Conservation (phyloP, 1,140 invertebrate species). For the Hirudo medicinalis region DNA sequence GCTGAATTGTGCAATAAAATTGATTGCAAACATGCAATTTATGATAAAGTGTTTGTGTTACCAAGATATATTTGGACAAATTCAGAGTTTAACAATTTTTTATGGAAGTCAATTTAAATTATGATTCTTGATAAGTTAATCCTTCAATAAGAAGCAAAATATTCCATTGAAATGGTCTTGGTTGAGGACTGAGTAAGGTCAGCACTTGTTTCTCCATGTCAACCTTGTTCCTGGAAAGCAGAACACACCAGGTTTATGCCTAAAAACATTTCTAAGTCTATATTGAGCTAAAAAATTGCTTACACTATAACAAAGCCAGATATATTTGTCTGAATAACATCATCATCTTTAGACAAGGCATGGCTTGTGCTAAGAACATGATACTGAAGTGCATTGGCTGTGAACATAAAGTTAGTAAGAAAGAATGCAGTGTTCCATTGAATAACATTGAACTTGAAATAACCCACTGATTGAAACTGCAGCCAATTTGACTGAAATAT, state of each 20-base stretch:
- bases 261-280: conserved; percentile 4
- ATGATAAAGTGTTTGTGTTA: too few species aligned
- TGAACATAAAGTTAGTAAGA: conserved; percentile 3
- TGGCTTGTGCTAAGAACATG: conserved; percentile 68
- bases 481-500: not conserved
- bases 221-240: conserved; percentile 62
- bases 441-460: not conserved
- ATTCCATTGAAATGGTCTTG: conserved; percentile 69
- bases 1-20: too few species aligned
- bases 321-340: conserved; percentile 73
- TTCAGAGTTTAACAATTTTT: too few species aligned
- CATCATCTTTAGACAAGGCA: conserved; percentile 53
- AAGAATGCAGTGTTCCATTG: not conserved
- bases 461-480: not conserved
- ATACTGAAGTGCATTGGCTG: conserved; percentile 56
- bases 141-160: conserved; percentile 28
- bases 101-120: conserved; percentile 12
- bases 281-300: conserved; percentile 41
- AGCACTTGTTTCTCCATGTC: conserved; percentile 71
- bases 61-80: too few species aligned
- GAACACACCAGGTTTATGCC: conserved; percentile 11
- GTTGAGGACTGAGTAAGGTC: conserved; percentile 80
- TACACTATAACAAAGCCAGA: conserved; percentile 86
- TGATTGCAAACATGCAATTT: too few species aligned
- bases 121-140: conserved; percentile 36